Base-by-base conservation (phyloP, 1,140 invertebrate species). In the Bombus confusus region DNA sequence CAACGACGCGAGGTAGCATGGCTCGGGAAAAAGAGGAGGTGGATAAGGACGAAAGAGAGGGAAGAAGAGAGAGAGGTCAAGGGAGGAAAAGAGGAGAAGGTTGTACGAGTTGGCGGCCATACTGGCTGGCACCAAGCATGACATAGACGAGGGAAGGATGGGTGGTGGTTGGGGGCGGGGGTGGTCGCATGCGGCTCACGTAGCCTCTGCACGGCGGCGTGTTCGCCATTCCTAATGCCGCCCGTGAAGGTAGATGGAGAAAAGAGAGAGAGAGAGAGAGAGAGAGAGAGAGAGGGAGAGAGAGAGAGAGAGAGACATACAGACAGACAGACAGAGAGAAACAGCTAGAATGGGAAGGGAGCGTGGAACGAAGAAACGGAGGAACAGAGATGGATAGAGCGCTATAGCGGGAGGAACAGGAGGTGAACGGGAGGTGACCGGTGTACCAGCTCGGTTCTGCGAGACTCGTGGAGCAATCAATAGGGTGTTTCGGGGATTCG, bases 191-290 rank as follows among this genome's bases (percentile, higher is more conserved):
- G 96, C 96, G 93, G 94, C 95, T 96, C 96, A 96, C 96, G 96
- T 96, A 96, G 94, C 94, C 95, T 96, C 96, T 96, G 96, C 96
- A 96, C 94, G 94, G 95, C 95, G 94, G 94, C 96, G 96, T 96
- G 96, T 96, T 95, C 95, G 95, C 95, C 96, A 96, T 96, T 96
- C 95, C 95, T 96, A 96, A 96, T 96, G 95, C 94, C 93, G 92
- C 92, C 92, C 80, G 88, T 91, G 89, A 91, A 91, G 92, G 92
- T 93, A 91, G 91, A 93, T 91, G 90, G 92, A 87, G 90, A 89
- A 90, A 86, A 91, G 86, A 79, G 88, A 86, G 86, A 81, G 71
- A 78, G 69, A 74, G 28, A 87, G n/a, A 72, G 79, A 71, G 59
- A 62, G 47, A 66, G 62, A 68, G 62, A 89, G 83, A 75, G 88